Evolutionary conservation across 2,113 vertebrate genomes (phyloP).

Genomic region (Mustelus asterias): DNA sequence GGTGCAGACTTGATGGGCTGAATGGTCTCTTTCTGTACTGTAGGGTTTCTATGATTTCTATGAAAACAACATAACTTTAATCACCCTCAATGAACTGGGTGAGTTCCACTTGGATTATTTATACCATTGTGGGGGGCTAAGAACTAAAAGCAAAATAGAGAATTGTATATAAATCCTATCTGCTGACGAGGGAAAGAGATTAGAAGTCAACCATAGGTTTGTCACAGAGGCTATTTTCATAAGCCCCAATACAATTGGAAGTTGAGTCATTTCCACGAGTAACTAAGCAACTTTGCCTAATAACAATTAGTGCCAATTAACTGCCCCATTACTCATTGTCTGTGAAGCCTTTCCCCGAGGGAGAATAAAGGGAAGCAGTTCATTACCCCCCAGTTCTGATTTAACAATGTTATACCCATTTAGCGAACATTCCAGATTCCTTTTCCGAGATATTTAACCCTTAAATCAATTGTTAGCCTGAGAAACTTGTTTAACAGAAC

Average conservation of each 20-base stretch:
- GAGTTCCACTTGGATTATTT: not conserved
- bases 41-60: no score
- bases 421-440: not conserved
- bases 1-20: no score
- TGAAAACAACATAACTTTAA: not conserved
- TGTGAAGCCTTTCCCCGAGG: not conserved
- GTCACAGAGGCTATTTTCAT: not conserved
- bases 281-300: conserved; percentile 1
- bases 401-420: not conserved
- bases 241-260: not conserved
- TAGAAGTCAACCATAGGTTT: not conserved
- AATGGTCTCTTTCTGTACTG: no score
- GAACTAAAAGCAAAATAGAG: not conserved
- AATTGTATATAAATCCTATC: not conserved
- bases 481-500: not conserved
- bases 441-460: not conserved
- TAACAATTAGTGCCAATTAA: conserved; percentile 28
- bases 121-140: not conserved
- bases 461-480: not conserved
- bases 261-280: not conserved
- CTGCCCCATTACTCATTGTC: conserved; percentile 1
- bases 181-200: not conserved
- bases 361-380: not conserved
- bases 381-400: not conserved
- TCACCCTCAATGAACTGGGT: not conserved